phyloP scores from a whole-genome alignment of 2,113 vertebrate genomes.

The Bubo bubo region DNA sequence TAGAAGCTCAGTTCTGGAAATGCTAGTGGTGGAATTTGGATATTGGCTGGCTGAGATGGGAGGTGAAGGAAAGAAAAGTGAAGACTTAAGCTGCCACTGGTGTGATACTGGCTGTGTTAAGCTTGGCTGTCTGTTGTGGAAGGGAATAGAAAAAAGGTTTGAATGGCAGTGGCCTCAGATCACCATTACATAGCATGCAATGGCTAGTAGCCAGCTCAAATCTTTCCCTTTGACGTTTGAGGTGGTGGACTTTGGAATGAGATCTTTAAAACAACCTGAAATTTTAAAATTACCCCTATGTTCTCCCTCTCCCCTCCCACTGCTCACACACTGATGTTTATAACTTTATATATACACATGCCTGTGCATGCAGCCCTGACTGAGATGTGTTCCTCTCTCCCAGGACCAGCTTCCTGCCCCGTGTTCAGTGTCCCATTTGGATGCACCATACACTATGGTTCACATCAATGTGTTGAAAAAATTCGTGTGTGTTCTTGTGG shows the following conservation, averaged over 20 bases:
- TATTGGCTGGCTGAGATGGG: neutral
- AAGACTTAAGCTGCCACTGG: neutral
- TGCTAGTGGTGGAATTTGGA: neutral
- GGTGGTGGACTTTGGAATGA: neutral
- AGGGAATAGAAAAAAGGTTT: neutral
- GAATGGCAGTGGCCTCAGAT: neutral
- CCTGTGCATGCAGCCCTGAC: neutral
- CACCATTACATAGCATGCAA: neutral
- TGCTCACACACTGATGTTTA: neutral
- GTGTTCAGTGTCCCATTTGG: neutral
- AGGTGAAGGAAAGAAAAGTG: neutral
- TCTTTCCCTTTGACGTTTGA: neutral
- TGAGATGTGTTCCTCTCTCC: neutral
- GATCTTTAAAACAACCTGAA: neutral
- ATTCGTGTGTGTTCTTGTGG: slow-evolving; percentile 58
- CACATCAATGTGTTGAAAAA: slow-evolving; percentile 75
- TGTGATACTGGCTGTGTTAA: neutral
- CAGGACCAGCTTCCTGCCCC: slow-evolving; percentile 52
- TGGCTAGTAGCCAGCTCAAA: neutral
- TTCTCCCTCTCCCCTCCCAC: neutral
- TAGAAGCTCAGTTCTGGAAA: neutral
- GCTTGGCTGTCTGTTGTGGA: neutral
- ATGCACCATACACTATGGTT: slow-evolving; percentile 74
- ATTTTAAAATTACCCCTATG: neutral
- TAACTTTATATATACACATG: fast-evolving